A percentile compares a stretch with the other conserved stretches of the same genome.
Conservation (phyloP, 1,140 invertebrate genomes). For the Vanessa tameamea region DNA sequence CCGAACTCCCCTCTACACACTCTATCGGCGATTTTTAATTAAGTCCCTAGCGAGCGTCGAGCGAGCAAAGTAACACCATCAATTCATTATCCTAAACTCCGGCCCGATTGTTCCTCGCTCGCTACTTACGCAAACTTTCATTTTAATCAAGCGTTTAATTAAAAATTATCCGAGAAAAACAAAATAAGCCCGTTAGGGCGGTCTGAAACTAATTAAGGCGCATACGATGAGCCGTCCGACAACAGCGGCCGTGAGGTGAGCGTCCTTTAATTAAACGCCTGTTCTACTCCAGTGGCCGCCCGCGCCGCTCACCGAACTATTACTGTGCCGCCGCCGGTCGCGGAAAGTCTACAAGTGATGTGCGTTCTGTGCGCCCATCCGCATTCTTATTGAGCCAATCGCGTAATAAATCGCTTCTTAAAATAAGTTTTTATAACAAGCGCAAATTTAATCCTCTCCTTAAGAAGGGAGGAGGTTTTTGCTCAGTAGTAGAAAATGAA, state of each 20-base stretch:
- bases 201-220: constrained; percentile 78
- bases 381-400: not conserved
- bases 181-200: constrained; percentile 79
- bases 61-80: constrained; percentile 79
- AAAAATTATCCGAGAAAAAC: constrained; percentile 81
- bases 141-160: constrained; percentile 81
- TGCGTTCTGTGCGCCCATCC: not conserved
- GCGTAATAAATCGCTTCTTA: not conserved
- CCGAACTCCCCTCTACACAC: constrained; percentile 76
- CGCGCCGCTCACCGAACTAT: constrained; percentile 31
- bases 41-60: constrained; percentile 75
- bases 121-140: constrained; percentile 81
- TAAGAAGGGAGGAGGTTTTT: too few species aligned
- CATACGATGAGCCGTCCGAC: constrained; percentile 74
- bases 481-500: too few species aligned
- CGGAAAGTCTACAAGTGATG: constrained; percentile 14
- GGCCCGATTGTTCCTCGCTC: constrained; percentile 78
- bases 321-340: constrained; percentile 12
- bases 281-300: constrained; percentile 65
- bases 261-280: constrained; percentile 77
- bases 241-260: constrained; percentile 67
- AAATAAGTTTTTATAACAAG: too few species aligned
- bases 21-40: constrained; percentile 81
- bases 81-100: constrained; percentile 81
- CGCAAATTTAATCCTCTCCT: too few species aligned